Percentiles rank a stretch among this genome's conserved stretches.
Evolutionary conservation across 2,797 vertebrate species (phyloP).

Genomic region (Falco concolor): DNA sequence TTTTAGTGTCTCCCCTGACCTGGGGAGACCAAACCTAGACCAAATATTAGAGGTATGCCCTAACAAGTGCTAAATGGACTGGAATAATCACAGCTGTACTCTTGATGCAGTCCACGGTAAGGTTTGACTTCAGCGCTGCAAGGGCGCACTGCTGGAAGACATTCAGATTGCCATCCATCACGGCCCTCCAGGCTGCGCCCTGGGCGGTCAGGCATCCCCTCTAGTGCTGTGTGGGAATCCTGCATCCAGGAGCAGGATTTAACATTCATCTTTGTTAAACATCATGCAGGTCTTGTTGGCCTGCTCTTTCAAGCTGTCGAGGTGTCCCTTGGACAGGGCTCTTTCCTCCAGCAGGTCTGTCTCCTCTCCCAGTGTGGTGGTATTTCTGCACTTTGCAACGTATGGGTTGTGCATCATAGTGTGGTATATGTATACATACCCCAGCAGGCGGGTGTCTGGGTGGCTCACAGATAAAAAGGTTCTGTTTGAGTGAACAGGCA

Average conservation of each 20-base stretch:
- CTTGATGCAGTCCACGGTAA: background rate
- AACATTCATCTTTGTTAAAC: background rate
- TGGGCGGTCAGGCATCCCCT: background rate
- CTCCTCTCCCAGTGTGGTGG: background rate
- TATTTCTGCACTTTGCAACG: background rate
- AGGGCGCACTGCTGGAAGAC: background rate
- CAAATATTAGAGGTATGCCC: background rate
- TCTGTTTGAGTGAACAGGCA: background rate
- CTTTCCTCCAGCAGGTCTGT: background rate
- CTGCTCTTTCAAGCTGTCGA: background rate
- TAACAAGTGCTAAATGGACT: background rate
- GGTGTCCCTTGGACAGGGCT: background rate
- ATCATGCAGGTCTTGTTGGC: too few relatives aligned
- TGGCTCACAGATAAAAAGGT: background rate
- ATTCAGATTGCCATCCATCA: background rate
- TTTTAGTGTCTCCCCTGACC: background rate
- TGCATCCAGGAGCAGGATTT: background rate
- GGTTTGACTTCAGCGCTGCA: background rate
- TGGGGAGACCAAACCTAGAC: background rate
- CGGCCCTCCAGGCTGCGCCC: background rate
- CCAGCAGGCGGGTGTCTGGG: background rate
- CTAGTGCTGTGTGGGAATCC: background rate
- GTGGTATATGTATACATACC: background rate
- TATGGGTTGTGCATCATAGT: background rate
- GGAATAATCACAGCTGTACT: background rate